Conservation (phyloP, 2,888 invertebrate genomes). For the Opisthograptis luteolata region DNA sequence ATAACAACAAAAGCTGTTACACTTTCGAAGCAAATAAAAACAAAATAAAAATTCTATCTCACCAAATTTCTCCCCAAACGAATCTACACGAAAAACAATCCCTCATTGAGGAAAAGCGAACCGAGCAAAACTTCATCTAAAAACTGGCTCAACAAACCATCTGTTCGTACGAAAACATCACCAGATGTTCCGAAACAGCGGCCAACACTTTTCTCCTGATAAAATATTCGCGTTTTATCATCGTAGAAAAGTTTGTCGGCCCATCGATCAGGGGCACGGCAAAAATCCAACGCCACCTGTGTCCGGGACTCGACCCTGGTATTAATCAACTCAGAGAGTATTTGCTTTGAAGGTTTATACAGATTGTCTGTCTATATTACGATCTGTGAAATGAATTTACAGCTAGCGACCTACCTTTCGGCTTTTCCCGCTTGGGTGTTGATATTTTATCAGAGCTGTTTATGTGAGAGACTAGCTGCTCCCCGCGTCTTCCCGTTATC, state of each 20-base stretch:
- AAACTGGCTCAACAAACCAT: background rate
- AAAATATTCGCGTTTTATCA: constrained; percentile 32
- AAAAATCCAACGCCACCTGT: constrained; percentile 18
- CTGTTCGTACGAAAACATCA: constrained; percentile 7
- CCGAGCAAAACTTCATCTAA: background rate
- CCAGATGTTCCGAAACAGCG: constrained; percentile 11
- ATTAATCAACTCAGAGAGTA: constrained; percentile 15
- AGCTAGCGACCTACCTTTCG: background rate
- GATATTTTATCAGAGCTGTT: no score
- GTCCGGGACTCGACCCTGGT: constrained; percentile 11
- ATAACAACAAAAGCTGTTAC: no score
- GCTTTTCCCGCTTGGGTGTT: no score
- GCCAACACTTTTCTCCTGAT: constrained; percentile 26
- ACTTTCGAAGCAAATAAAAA: no score
- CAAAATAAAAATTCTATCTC: no score
- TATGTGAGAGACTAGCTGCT: no score
- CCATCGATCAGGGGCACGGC: constrained; percentile 31
- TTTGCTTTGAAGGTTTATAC: background rate
- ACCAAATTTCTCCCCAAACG: no score
- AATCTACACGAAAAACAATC: background rate
- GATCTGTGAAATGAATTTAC: background rate
- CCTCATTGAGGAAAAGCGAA: background rate
- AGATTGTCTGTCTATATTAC: background rate
- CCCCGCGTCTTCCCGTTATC: no score
- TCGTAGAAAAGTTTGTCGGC: constrained; percentile 32